A percentile compares a stretch with the other conserved stretches of the same genome.
Conservation (phyloP, 2,797 vertebrate genomes). For the Tachyglossus aculeatus region DNA sequence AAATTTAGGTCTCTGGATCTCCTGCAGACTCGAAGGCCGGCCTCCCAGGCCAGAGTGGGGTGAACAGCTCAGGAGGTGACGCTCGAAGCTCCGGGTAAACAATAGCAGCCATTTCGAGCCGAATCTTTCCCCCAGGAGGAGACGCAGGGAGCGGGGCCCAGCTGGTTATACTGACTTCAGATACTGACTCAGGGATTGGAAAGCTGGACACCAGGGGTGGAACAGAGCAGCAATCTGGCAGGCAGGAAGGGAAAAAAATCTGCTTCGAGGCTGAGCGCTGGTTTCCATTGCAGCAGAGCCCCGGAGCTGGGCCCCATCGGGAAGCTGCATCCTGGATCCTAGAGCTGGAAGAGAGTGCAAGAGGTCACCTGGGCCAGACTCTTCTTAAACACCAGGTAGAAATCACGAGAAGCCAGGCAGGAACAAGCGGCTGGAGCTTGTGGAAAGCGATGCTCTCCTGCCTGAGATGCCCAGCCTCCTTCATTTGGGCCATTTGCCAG, state of each 20-base stretch:
- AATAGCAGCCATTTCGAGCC: slow-evolving; percentile 80
- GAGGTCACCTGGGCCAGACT: slow-evolving; percentile 15
- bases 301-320: too few species aligned
- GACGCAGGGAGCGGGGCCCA: slow-evolving; percentile 71
- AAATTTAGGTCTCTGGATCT: slow-evolving; percentile 70
- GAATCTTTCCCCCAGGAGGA: slow-evolving; percentile 83
- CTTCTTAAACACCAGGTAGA: too few species aligned
- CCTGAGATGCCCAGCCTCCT: too few species aligned
- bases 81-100: slow-evolving; percentile 80
- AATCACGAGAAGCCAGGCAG: too few species aligned
- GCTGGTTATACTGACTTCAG: slow-evolving; percentile 78
- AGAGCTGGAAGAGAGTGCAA: slow-evolving; percentile 16
- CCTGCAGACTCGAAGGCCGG: slow-evolving; percentile 72
- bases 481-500: too few species aligned
- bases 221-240: slow-evolving; percentile 78
- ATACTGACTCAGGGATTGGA: slow-evolving; percentile 79
- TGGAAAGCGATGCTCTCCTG: too few species aligned
- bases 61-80: slow-evolving; percentile 77
- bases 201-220: slow-evolving; percentile 76
- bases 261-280: too few species aligned
- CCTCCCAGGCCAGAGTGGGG: slow-evolving; percentile 73
- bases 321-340: slow-evolving; percentile 1
- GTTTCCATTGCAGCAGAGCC: too few species aligned
- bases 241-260: slow-evolving; percentile 50
- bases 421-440: too few species aligned